Evolutionary conservation across 2,797 vertebrate species (phyloP).

Genomic region (Poliocrania exsul): DNA sequence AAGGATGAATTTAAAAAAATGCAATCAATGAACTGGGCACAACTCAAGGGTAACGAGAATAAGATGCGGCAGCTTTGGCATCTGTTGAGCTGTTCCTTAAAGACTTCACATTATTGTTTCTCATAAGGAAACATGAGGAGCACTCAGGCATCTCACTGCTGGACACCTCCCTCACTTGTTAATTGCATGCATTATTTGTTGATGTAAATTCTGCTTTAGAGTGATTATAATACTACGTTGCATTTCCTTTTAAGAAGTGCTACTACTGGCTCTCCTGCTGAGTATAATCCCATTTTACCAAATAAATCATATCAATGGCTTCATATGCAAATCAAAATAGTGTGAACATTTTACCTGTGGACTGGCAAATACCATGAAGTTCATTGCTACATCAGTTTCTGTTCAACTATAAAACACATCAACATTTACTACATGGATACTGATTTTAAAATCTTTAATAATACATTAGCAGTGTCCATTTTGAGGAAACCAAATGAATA

Average conservation of each 20-base stretch:
- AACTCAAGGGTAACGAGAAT: background rate
- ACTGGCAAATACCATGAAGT: background rate
- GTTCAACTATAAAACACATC: background rate
- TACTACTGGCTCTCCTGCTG: background rate
- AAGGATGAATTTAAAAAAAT: background rate
- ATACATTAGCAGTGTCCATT: constrained; percentile 27
- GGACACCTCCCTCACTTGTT: background rate
- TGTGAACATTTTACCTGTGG: background rate
- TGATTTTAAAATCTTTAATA: constrained; percentile 50
- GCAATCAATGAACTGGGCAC: accelerated
- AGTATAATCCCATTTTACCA: background rate
- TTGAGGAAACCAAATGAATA: constrained; percentile 22
- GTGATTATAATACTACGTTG: background rate
- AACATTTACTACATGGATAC: constrained; percentile 15
- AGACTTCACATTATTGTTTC: background rate
- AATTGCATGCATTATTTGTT: background rate
- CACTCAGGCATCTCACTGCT: accelerated
- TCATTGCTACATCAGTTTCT: constrained; percentile 28
- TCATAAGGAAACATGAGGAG: accelerated
- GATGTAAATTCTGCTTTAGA: background rate
- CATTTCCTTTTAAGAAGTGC: background rate
- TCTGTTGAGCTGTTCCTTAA: background rate
- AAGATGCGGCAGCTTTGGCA: background rate
- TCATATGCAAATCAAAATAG: background rate
- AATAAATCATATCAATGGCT: background rate